Evolutionary conservation across 2,113 vertebrate species (phyloP).

Genomic region (Passer domesticus): DNA sequence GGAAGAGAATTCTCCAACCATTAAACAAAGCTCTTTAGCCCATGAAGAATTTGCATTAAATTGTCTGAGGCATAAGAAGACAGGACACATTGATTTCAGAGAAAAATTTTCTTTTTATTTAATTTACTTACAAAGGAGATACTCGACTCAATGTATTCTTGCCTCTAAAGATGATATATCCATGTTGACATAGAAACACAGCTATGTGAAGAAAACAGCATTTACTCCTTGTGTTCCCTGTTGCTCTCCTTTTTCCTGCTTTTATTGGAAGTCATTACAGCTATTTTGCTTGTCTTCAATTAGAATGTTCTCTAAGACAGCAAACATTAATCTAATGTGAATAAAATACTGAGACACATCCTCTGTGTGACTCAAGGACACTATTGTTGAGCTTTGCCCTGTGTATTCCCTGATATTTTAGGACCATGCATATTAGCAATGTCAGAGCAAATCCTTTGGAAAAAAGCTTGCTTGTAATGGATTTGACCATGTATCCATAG

Average conservation of each 20-base stretch:
- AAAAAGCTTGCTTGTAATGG: not conserved
- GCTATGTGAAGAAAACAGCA: not conserved
- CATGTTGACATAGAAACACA: not conserved
- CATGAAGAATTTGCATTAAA: not conserved
- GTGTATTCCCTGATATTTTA: not conserved
- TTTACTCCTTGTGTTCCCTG: not conserved
- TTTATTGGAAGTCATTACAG: not conserved
- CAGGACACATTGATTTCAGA: not conserved
- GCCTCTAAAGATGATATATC: not conserved
- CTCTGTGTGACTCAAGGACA: not conserved
- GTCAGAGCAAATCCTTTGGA: not conserved
- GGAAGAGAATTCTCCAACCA: not conserved
- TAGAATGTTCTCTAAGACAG: not conserved
- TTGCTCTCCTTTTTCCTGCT: not conserved
- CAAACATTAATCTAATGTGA: not conserved
- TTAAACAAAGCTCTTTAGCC: not conserved
- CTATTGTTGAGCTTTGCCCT: not conserved
- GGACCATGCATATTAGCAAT: not conserved
- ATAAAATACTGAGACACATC: not conserved
- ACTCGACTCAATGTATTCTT: not conserved
- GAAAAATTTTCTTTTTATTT: constrained; percentile 8
- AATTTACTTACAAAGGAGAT: not conserved
- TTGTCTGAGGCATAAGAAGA: not conserved
- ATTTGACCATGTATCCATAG: not conserved
- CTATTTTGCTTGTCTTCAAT: constrained; percentile 9